phyloP scores from a whole-genome alignment of 2,113 vertebrate species.

The Callocephalon fimbriatum region DNA sequence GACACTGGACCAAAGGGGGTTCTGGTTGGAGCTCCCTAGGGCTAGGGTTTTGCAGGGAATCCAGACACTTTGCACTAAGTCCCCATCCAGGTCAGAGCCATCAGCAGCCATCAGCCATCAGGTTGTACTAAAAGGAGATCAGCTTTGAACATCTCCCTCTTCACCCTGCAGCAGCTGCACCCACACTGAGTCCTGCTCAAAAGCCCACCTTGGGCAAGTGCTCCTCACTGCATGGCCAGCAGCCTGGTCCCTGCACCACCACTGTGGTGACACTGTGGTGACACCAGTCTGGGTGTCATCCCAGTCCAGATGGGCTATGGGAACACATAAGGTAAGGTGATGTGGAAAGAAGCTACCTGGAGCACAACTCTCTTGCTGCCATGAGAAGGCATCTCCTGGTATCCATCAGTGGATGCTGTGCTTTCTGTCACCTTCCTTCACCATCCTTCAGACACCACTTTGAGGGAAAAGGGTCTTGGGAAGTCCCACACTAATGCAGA shows the following conservation, averaged over 20 bases:
- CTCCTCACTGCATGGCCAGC: neutral
- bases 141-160: neutral
- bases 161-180: neutral
- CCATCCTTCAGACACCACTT: neutral
- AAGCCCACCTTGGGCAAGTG: neutral
- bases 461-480: neutral
- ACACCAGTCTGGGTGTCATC: neutral
- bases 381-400: neutral
- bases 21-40: neutral
- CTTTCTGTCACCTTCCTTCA: neutral
- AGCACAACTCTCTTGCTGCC: neutral
- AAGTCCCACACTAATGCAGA: neutral
- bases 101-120: too few relatives aligned
- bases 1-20: neutral
- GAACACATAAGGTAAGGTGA: neutral
- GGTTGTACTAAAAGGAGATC: neutral
- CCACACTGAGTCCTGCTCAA: neutral
- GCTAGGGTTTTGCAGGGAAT: neutral
- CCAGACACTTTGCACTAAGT: neutral
- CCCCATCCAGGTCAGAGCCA: neutral
- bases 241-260: neutral
- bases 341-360: neutral
- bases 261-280: fast-evolving
- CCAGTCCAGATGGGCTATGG: neutral
- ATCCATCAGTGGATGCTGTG: neutral